A percentile compares a stretch with the other conserved stretches of the same genome.
Evolutionary conservation across 2,113 vertebrate species (phyloP).

Genomic region (Otolemur garnettii): DNA sequence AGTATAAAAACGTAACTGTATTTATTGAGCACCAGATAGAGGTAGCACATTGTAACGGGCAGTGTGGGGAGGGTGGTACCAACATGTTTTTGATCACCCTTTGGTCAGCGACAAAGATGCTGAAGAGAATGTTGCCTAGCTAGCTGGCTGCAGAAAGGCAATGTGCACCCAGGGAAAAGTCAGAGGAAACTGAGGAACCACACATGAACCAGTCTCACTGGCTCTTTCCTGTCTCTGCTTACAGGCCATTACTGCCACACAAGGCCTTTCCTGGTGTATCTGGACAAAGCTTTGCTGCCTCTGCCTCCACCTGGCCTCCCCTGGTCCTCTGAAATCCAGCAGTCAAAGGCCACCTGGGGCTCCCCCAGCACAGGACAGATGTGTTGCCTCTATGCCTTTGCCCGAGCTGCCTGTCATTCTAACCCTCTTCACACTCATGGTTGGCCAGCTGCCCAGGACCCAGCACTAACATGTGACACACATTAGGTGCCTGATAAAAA

Average conservation of each 20-base stretch:
- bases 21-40: too few species aligned
- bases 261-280: neutral
- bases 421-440: neutral
- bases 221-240: neutral
- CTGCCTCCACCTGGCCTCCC: neutral
- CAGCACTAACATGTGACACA: accelerated
- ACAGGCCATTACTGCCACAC: neutral
- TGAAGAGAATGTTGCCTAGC: neutral
- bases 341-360: neutral
- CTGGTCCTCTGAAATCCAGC: neutral
- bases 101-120: too few species aligned
- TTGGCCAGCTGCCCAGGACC: neutral
- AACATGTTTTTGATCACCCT: too few species aligned
- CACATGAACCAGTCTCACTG: accelerated
- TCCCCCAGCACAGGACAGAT: accelerated
- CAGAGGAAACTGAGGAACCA: neutral
- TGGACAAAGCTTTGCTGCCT: neutral
- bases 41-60: neutral
- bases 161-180: neutral
- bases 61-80: neutral
- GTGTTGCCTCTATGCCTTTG: too few species aligned
- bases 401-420: neutral
- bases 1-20: neutral
- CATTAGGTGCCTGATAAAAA: too few species aligned
- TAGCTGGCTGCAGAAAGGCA: neutral